These are phyloP conservation scores for Calephelis virginiensis DNA, from an alignment of 1,140 invertebrate species.

Conservation along the genomic window DNA sequence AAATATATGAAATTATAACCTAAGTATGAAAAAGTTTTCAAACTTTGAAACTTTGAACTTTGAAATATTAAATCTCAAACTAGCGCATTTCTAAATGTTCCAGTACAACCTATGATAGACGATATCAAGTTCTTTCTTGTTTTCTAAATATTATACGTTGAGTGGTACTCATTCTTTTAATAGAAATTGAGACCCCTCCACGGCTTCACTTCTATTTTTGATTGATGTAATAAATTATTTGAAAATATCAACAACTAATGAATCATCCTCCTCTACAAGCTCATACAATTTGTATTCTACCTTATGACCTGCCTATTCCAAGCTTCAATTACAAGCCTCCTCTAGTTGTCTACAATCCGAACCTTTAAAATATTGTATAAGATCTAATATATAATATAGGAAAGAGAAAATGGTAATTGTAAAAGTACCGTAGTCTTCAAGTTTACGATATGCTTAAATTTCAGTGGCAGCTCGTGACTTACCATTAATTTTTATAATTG, in stretches of 20 bases:
- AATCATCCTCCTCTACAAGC: conserved; percentile 38
- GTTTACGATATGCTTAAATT: conserved; percentile 75
- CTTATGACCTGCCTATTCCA: conserved; percentile 33
- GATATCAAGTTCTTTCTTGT: neutral
- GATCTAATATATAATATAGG: conserved; percentile 70
- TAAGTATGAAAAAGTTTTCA: no score
- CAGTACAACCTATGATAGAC: no score
- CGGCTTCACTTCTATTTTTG: neutral
- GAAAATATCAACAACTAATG: conserved; percentile 24
- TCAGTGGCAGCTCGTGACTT: conserved; percentile 62
- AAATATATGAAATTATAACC: no score
- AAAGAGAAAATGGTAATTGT: conserved; percentile 70
- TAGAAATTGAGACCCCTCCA: neutral
- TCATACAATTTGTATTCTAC: conserved; percentile 34
- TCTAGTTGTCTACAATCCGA: conserved; percentile 19
- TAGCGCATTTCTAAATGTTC: no score
- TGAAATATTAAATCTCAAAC: no score
- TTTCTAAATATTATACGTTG: neutral
- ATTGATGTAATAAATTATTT: conserved; percentile 12
- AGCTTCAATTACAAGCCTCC: conserved; percentile 19
- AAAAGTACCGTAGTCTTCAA: conserved; percentile 70
- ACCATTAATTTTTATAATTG: conserved; percentile 33
- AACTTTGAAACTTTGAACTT: no score
- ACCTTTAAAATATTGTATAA: conserved; percentile 69
- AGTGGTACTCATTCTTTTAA: neutral